Evolutionary conservation across 2,888 invertebrate genomes (phyloP), one percentile per base, ranked within the genome.

Genomic region (Neocrepidodera transversa): DNA sequence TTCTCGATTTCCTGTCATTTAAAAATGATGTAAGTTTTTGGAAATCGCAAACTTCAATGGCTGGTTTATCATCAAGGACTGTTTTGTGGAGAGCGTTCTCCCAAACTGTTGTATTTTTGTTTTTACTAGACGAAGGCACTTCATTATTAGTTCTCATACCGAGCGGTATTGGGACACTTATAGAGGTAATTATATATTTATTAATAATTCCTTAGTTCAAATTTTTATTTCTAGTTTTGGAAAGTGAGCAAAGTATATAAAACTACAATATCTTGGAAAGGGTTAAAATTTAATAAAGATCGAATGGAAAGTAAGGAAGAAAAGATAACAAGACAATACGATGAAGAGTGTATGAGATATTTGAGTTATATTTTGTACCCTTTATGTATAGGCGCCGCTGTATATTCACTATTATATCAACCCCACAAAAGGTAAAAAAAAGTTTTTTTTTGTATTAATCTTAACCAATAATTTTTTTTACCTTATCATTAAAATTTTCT

Each of bases 21-120:
- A 99, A 98, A 84, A 97, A 97, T 78, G 98, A 99, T 74, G 92
- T 99, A 0, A 87, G 87, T 54, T 99, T 97, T 79, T 99, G 99
- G 98, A 87, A 90, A 57, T 85, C 87, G 14, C 89, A 93, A 74
- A 86, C 87, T 23, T 90, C 91, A 0, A 89, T 97, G 81, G 94
- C 91, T 35, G 94, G 98, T 0, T 81, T 99, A 13, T 97, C 97
- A 0, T 86, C 90, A 1, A 86, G 93, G 60, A 92, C 94, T 0
- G 91, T 97, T 18, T 76, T 95, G 30, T 99, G 98, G 98, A 85
- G 97, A 52, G 93, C 93, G 1, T 92, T 97, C 78, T 97, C 96
- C 49, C 94, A 95, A 79, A 82, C 89, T 17, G 85, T 99, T 23
- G 89, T 99, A 68, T 95, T 97, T 78, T 82, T 97, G 40, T 98